Percentiles rank a stretch among this genome's conserved stretches.
Evolutionary conservation across 2,797 vertebrate species (phyloP).

Genomic region (Acridotheres tristis): DNA sequence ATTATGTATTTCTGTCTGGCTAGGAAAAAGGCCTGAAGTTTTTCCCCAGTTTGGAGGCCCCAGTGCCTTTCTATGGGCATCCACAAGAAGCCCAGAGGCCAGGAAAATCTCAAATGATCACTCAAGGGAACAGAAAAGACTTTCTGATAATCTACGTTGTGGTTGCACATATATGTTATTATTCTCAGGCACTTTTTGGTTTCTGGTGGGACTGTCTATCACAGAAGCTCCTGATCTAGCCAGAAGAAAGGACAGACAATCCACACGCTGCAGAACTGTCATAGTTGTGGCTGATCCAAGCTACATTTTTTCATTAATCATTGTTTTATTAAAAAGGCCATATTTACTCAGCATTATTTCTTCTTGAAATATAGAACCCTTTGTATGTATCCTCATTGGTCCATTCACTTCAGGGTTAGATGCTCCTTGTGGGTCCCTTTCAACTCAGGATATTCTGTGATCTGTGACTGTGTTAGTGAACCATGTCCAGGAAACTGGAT

Average conservation of each 20-base stretch:
- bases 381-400: background rate
- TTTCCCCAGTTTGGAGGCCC: background rate
- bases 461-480: background rate
- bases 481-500: background rate
- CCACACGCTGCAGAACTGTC: background rate
- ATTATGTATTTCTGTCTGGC: background rate
- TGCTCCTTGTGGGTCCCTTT: background rate
- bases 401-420: background rate
- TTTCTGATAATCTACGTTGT: background rate
- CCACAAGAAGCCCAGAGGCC: background rate
- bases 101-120: background rate
- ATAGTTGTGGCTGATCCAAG: background rate
- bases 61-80: background rate
- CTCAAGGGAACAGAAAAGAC: background rate
- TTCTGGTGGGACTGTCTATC: background rate
- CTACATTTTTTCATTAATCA: background rate
- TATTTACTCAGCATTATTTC: background rate
- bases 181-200: background rate
- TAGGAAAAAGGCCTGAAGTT: background rate
- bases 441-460: background rate
- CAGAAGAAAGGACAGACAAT: background rate
- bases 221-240: background rate
- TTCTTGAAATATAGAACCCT: background rate
- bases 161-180: background rate
- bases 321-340: background rate